Evolutionary conservation across 2,888 invertebrate genomes (phyloP), one percentile per base, ranked within the genome.

Genomic region (Tuta absoluta): DNA sequence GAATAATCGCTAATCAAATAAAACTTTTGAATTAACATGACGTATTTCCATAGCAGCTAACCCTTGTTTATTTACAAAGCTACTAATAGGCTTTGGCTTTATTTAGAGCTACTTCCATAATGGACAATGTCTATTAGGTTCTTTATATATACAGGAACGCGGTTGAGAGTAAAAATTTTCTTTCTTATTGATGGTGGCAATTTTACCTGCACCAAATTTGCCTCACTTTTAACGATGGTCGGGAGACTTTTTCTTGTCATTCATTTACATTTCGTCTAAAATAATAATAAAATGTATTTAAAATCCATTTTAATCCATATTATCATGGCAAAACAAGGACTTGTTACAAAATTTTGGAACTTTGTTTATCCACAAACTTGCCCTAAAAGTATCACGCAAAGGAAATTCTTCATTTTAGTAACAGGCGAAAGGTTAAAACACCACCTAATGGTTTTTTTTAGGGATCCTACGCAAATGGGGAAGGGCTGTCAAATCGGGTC

Each of bases 401-500:
- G 33, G 10, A 1, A 8, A 10, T 21, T 23, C 19, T 21, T 51
- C 7, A 19, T 10, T 51, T 3, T 21, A 10, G 11, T 2, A 0
- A 19, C 21, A 10, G 21, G 17, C 28, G n/a, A n/a, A 10, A 23
- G 4, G n/a, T 4, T 12, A 5, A 56, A 53, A 56, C n/a, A 28
- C 24, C 14, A 56, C 56, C 8, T 12, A 28, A 28, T 14, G 56
- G 17, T 17, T 21, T 19, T 60, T n/a, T n/a, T 41, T 33, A 21
- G 48, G 49, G 33, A 33, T 61, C 28, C 61, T 61, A 49, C 17
- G 49, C 51, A 28, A 56, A 57, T 64, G 68, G 68, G 65, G 61
- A 63, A 63, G 75, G 76, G 78, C 71, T 76, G 72, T 76, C 69
- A 73, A 28, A 53, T 53, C 67, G 77, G 80, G 75, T 78, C 70